These are phyloP conservation scores for Macrostomum cliftonense DNA, from an alignment of 2,888 invertebrate genomes.

Conservation along the genomic window DNA sequence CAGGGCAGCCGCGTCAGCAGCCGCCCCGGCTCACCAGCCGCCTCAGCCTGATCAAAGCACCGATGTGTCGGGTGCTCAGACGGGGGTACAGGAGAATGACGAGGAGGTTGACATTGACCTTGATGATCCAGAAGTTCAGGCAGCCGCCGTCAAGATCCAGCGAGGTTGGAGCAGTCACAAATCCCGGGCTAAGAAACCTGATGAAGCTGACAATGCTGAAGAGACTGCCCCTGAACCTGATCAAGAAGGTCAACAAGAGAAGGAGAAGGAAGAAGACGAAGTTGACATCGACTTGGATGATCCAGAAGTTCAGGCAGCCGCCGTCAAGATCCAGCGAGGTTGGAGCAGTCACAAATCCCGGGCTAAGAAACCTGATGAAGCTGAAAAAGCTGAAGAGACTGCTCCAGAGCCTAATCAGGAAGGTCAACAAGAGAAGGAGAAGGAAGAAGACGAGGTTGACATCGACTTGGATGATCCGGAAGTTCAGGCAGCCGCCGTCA, in stretches of 20 bases:
- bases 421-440: not conserved
- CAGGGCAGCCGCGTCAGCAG: too few species aligned
- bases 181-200: conserved; percentile 15
- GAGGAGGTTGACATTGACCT: conserved; percentile 11
- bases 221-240: too few species aligned
- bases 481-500: conserved; percentile 13
- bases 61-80: too few species aligned
- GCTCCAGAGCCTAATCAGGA: not conserved
- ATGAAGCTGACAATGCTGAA: too few species aligned
- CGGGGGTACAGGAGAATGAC: not conserved
- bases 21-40: too few species aligned
- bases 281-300: conserved; percentile 28
- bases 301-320: conserved; percentile 27
- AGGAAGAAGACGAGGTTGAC: conserved; percentile 9
- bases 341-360: conserved; percentile 22
- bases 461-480: conserved; percentile 11
- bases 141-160: conserved; percentile 14
- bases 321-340: conserved; percentile 29
- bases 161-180: conserved; percentile 13
- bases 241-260: not conserved
- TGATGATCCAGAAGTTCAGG: conserved; percentile 9
- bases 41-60: too few species aligned
- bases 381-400: too few species aligned
- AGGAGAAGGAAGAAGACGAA: conserved; percentile 14
- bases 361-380: conserved; percentile 10